Conservation (phyloP, 2,113 vertebrate species). For the Oncorhynchus gorbuscha region DNA sequence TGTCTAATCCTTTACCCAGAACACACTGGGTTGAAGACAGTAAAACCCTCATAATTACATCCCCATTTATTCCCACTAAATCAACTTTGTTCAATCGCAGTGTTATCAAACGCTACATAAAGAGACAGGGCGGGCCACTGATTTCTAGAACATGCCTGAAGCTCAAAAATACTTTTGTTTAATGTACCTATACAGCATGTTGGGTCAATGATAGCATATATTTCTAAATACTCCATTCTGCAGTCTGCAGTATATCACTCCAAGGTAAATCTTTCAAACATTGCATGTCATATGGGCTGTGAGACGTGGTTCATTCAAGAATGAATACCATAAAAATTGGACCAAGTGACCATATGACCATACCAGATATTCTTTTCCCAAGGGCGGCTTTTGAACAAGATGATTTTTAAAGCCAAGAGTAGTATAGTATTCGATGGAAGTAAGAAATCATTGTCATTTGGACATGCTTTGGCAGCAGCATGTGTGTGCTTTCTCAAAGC, state of each 20-base stretch:
- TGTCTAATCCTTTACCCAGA: constrained; percentile 22
- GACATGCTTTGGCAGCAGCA: constrained; percentile 12
- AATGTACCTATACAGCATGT: neutral
- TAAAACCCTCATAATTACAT: constrained; percentile 16
- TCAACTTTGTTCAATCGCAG: constrained; percentile 8
- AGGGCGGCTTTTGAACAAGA: constrained; percentile 2
- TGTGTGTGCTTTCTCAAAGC: constrained; percentile 1
- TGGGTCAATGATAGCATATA: constrained; percentile 23
- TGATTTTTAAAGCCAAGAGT: neutral
- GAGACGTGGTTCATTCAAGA: neutral
- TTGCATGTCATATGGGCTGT: neutral
- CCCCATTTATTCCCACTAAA: constrained; percentile 32
- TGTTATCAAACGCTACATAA: neutral
- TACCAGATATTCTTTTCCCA: neutral
- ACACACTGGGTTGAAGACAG: constrained; percentile 11
- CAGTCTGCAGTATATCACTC: constrained; percentile 2
- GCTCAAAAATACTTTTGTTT: neutral
- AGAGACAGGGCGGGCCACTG: neutral
- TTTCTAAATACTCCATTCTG: constrained; percentile 1
- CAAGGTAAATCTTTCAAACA: constrained; percentile 9
- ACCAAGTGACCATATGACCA: neutral
- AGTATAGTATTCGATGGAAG: neutral
- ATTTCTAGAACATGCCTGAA: neutral
- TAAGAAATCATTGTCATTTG: constrained; percentile 8
- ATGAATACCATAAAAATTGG: neutral